Evolutionary conservation across 2,797 vertebrate genomes (phyloP), one percentile per base, ranked within the genome.

Genomic region (Trematomus bernacchii): DNA sequence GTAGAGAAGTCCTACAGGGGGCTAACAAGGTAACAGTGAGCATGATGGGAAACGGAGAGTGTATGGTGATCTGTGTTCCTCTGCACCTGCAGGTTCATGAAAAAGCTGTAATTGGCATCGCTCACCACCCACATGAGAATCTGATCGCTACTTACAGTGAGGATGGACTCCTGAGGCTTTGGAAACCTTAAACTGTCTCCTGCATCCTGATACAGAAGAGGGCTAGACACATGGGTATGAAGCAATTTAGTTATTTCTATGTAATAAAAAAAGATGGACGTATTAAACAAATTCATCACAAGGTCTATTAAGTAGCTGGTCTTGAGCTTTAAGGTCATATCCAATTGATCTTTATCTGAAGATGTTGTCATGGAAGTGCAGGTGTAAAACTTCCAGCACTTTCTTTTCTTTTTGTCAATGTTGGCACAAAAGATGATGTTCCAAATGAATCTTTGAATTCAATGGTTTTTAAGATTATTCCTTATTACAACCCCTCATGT

Each of bases 41-140:
- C 52, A 43, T 65, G 33, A 21, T 46, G 59, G 63, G 37, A 57
- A 50, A 52, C 13, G 1, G 43, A 48, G 53, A 79, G 33, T 18
- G 15, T 61, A 19, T 65, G 64, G 1, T 86, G 54, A 87, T 81
- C 42, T 67, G 33, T 83, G 62, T 54, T 70, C 14, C 30, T 85
- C 60, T 91, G 73, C 77, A 27, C 19, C 60, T 77, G 57, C 90
- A 99, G 98, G 96, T 99, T 78, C 98, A 99, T 2, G 97, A 99
- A 87, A 99, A 99, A 86, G 98, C 98, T 53, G 97, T 99, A 40
- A 99, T 99, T 78, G 98, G 98, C 68, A 97, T 99, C n/a, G 94
- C 96, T 75, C 98, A 99, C 87, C 98, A 99, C 87, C 98, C 98
- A n/a, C 96, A 99, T 62, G 97, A 99, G 95, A 99, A 98, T 86